These are phyloP conservation scores for Drosophila buzzatii DNA, from an alignment of 2,888 invertebrate species.

Conservation along the genomic window DNA sequence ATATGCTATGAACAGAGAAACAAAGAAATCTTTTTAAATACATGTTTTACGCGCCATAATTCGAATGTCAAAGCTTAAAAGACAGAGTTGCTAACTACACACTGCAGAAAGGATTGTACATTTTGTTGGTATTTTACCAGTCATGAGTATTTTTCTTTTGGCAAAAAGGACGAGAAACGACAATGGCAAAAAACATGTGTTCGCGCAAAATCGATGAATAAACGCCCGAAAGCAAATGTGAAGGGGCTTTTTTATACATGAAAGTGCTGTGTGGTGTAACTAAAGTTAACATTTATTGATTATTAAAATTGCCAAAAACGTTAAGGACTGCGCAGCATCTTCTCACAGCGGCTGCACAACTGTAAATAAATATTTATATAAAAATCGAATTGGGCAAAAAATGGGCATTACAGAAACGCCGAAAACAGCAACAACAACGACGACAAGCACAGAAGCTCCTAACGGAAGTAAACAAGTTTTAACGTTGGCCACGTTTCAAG, in stretches of 20 bases:
- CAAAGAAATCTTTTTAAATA: neutral
- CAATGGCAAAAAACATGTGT: slow-evolving; percentile 60
- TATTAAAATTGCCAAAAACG: neutral
- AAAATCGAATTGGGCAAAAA: slow-evolving; percentile 25
- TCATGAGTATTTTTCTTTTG: slow-evolving; percentile 27
- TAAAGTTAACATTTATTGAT: slow-evolving; percentile 36
- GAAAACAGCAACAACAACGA: slow-evolving; percentile 55
- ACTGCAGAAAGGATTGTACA: slow-evolving; percentile 21
- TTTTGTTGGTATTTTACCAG: slow-evolving; percentile 24
- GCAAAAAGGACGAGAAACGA: slow-evolving; percentile 39
- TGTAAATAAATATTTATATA: slow-evolving; percentile 13
- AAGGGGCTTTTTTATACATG: slow-evolving; percentile 14
- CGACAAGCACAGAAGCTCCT: slow-evolving; percentile 59
- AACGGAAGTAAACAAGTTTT: slow-evolving; percentile 74
- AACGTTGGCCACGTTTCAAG: slow-evolving; percentile 87
- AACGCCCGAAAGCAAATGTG: slow-evolving; percentile 37
- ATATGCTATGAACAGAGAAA: neutral
- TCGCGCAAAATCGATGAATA: slow-evolving; percentile 76
- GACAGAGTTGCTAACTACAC: slow-evolving; percentile 25
- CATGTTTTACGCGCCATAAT: slow-evolving; percentile 7
- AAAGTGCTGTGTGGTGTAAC: slow-evolving; percentile 19
- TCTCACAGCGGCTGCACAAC: neutral
- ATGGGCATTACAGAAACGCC: slow-evolving; percentile 81
- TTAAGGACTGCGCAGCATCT: neutral
- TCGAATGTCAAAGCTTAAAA: slow-evolving; percentile 21